Percentiles rank a stretch among this genome's conserved stretches.
Conservation (phyloP, 2,888 invertebrate species). For the Drosophila suboccidentalis region DNA sequence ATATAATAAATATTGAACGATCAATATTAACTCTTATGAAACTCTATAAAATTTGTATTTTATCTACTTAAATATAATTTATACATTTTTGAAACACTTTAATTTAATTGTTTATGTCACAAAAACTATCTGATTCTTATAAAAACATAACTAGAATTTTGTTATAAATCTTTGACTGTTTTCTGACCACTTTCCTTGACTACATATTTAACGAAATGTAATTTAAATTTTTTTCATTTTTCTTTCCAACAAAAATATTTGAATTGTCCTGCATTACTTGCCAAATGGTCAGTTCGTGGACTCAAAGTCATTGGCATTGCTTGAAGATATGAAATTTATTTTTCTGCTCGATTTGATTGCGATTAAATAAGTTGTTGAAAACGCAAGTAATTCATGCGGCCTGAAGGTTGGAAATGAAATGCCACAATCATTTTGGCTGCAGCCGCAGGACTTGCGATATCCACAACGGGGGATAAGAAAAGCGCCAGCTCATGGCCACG, state of each 20-base stretch:
- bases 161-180: not conserved
- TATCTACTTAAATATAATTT: no score
- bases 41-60: no score
- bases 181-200: not conserved
- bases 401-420: slow-evolving; percentile 49
- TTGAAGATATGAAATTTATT: slow-evolving; percentile 51
- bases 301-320: slow-evolving; percentile 32
- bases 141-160: not conserved
- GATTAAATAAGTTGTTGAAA: slow-evolving; percentile 79
- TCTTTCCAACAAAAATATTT: not conserved
- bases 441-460: slow-evolving; percentile 47
- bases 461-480: slow-evolving; percentile 46
- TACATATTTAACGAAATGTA: not conserved
- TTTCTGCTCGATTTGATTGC: slow-evolving; percentile 84
- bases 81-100: no score
- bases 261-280: slow-evolving; percentile 15
- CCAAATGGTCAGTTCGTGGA: slow-evolving; percentile 18
- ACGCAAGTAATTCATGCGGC: slow-evolving; percentile 75
- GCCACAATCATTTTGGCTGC: slow-evolving; percentile 52
- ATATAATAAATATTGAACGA: no score
- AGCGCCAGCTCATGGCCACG: slow-evolving; percentile 54
- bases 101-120: no score
- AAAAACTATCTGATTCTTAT: no score
- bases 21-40: no score
- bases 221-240: not conserved